Conservation (phyloP, 1,140 invertebrate genomes). For the Polyergus mexicanus region DNA sequence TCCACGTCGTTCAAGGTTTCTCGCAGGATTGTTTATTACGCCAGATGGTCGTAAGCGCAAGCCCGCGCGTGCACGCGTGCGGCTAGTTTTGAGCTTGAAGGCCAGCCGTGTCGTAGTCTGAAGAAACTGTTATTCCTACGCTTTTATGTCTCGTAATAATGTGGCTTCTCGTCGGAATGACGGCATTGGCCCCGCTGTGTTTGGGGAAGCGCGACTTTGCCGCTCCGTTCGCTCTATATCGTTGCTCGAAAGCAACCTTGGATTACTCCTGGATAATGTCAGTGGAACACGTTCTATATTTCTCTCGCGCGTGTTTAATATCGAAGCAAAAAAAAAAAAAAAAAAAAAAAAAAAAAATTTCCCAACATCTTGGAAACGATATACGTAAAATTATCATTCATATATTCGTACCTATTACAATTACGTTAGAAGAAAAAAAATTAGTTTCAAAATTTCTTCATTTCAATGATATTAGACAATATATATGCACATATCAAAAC, state of each 20-base stretch:
- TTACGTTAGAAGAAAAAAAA: too few relatives aligned
- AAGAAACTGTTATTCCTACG: constrained; percentile 43
- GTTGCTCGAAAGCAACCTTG: constrained; percentile 33
- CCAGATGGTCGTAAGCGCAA: constrained; percentile 45
- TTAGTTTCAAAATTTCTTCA: not conserved
- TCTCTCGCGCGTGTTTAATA: not conserved
- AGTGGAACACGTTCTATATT: constrained; percentile 10
- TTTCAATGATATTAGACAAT: not conserved
- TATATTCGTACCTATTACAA: too few relatives aligned
- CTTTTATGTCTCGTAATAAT: constrained; percentile 44
- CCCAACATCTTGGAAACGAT: too few relatives aligned
- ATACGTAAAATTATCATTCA: too few relatives aligned
- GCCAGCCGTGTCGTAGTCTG: constrained; percentile 25
- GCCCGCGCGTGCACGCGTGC: not conserved
- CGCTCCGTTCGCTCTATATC: not conserved
- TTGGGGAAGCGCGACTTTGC: constrained; percentile 36
- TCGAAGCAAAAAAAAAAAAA: not conserved
- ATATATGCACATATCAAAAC: not conserved
- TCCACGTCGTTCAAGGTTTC: constrained; percentile 27
- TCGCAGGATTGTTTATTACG: constrained; percentile 60
- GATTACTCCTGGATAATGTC: constrained; percentile 29
- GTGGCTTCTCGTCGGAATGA: not conserved
- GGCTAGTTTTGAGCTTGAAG: constrained; percentile 52
- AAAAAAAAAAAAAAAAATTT: too few relatives aligned
- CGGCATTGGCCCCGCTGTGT: not conserved